Percentiles rank a stretch among this genome's conserved stretches.
phyloP scores from a whole-genome alignment of 2,888 invertebrate species.

The Sphinx pinastri region DNA sequence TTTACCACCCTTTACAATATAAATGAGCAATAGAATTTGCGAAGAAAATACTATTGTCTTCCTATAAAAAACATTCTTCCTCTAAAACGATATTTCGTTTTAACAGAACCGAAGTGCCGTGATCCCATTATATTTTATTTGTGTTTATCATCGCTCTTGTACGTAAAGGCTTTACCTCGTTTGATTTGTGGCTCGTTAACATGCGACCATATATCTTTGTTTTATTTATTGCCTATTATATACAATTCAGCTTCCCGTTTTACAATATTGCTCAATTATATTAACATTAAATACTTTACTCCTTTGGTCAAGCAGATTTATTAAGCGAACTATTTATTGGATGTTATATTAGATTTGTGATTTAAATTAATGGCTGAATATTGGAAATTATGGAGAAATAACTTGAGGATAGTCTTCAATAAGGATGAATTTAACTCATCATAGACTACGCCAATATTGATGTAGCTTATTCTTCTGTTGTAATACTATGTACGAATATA shows the following conservation, averaged over 20 bases:
- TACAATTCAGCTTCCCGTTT: conserved; percentile 22
- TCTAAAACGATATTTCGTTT: neutral
- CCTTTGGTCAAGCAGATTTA: conserved; percentile 2
- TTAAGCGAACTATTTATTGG: conserved; percentile 14
- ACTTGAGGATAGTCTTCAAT: no score
- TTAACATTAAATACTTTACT: conserved; percentile 18
- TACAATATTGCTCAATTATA: conserved; percentile 23
- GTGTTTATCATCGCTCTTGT: conserved; percentile 19
- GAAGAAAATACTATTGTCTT: no score
- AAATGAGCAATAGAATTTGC: no score
- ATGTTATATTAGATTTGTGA: neutral
- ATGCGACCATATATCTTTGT: conserved; percentile 37
- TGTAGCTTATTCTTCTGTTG: no score
- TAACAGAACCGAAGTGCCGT: conserved; percentile 3
- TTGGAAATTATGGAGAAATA: neutral
- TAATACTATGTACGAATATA: no score
- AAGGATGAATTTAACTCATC: no score
- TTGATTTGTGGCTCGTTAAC: conserved; percentile 36
- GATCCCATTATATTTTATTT: conserved; percentile 14
- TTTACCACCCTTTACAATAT: no score
- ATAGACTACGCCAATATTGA: no score
- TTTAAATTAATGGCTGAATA: conserved; percentile 3
- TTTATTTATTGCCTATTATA: conserved; percentile 30
- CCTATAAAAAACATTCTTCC: neutral
- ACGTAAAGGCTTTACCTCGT: conserved; percentile 10